Conservation (phyloP, 2,797 vertebrate genomes). For the Poecilia picta region DNA sequence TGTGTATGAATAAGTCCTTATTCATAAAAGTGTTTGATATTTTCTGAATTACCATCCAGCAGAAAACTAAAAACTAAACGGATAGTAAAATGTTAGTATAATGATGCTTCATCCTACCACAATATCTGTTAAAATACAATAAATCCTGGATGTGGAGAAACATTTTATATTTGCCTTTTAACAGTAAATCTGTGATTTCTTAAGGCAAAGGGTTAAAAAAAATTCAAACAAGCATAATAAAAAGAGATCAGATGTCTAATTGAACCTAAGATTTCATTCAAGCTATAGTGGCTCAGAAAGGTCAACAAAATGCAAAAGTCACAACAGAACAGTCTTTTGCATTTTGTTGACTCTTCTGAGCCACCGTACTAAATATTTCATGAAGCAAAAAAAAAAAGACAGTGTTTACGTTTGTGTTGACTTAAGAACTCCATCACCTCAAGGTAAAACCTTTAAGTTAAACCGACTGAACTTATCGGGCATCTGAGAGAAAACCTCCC, state of each 20-base stretch:
- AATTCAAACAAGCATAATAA: not conserved
- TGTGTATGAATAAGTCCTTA: not conserved
- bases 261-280: not conserved
- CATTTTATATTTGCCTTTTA: not conserved
- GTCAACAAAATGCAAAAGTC: not conserved
- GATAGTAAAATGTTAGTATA: not conserved
- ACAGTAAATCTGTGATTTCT: not conserved
- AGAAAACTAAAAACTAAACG: not conserved
- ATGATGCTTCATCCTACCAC: not conserved
- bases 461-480: slow-evolving; percentile 10
- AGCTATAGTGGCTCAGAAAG: not conserved
- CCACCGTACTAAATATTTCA: not conserved
- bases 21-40: not conserved
- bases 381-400: not conserved
- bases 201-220: not conserved
- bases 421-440: not conserved
- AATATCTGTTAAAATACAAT: not conserved
- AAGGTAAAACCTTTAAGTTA: slow-evolving; percentile 12
- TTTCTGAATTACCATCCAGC: not conserved
- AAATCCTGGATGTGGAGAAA: not conserved
- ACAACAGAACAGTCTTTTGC: not conserved
- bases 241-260: not conserved
- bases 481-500: slow-evolving; percentile 15
- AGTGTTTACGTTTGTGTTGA: not conserved
- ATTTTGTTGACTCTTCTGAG: not conserved